Evolutionary conservation across 2,113 vertebrate genomes (phyloP), one percentile per base, ranked within the genome.

Genomic region (Notothenia rossii): DNA sequence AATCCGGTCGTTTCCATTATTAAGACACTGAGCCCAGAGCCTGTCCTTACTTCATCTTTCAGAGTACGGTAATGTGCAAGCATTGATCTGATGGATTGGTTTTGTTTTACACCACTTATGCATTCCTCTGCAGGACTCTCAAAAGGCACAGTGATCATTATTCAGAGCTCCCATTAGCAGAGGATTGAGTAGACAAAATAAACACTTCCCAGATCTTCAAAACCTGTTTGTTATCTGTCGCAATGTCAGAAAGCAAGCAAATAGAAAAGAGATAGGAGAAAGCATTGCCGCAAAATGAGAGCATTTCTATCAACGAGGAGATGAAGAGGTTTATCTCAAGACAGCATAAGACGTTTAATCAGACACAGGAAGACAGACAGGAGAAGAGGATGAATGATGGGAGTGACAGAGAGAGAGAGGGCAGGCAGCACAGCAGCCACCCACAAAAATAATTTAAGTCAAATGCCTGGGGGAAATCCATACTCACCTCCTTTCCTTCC

Each of bases 401-500:
- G 40, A 61, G 64, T 65, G 78, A 82, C 40, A 77, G 48, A 67
- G 76, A 54, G 25, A 65, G n/a, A 25, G 25, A 70, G 9, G 50
- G 51, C 11, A 79, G 4, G 40, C 55, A 73, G 76, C 59, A 53
- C 4, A 29, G 17, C 18, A 9, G 68, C 71, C 64, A 18, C 48
- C 17, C 5, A n/a, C 29, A 71, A 56, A 78, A 66, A 75, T 13
- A 2, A 69, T 45, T 84, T 65, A 71, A 76, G 55, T 45, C 2
- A 77, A 76, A 81, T 65, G 65, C 83, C 50, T 5, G 20, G 29
- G 29, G 66, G 49, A 81, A 70, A 78, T 64, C 73, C 17, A 82
- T 70, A 84, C 83, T 89, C 77, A 91, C 88, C 88, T 91, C 74
- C 36, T 75, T 75, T 72, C 66, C 59, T 68, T 83, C 11, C 50